Conservation (phyloP, 2,113 vertebrate genomes). For the Gavialis gangeticus region DNA sequence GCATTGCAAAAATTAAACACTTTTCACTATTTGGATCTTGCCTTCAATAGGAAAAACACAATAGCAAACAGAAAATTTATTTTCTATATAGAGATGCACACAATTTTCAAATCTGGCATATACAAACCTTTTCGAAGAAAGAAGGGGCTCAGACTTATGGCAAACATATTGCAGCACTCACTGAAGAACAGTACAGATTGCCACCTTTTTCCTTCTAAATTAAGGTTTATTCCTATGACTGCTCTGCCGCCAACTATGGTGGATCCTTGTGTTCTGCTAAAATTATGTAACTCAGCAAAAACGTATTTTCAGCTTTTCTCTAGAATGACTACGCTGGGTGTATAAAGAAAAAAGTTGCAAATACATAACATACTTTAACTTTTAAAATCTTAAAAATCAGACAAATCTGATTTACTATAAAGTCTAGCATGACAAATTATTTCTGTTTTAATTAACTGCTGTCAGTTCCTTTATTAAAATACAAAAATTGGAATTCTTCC, state of each 20-base stretch:
- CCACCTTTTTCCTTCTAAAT: not conserved
- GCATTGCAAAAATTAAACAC: not conserved
- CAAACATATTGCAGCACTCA: not conserved
- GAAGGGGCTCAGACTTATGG: not conserved
- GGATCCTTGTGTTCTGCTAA: not conserved
- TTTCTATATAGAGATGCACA: not conserved
- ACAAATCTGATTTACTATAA: not conserved
- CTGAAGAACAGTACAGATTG: not conserved
- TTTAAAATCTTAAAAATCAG: not conserved
- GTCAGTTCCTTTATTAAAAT: not conserved
- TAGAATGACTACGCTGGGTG: not conserved
- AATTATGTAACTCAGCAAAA: not conserved
- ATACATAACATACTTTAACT: not conserved
- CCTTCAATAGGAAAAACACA: not conserved
- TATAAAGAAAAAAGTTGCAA: not conserved
- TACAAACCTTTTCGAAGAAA: not conserved
- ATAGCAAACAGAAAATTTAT: not conserved
- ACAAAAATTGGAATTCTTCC: not conserved
- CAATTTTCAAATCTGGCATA: not conserved
- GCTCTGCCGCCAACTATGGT: not conserved
- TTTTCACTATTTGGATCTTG: not conserved
- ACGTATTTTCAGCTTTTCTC: not conserved
- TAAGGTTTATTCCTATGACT: not conserved
- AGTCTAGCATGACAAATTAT: not conserved
- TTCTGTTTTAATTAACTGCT: not conserved